Base-by-base conservation (phyloP, 2,113 vertebrate species). In the Daphoenositta chrysoptera region DNA sequence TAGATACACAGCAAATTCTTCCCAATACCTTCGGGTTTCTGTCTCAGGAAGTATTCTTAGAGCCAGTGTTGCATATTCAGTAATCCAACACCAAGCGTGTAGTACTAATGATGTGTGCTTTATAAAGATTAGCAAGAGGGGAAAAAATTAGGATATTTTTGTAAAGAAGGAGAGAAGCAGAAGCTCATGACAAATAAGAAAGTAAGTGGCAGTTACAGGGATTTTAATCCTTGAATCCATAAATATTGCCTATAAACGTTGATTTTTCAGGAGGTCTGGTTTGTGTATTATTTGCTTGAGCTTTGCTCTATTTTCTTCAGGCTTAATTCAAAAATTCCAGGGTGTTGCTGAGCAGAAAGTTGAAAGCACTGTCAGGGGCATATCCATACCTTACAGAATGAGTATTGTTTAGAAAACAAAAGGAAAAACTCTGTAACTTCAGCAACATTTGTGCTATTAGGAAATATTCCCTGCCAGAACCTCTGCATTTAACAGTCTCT, bases 291-390 rank as follows among this genome's bases (percentile, higher is more conserved):
- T 77, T 91, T 91, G 31, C 42, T 53, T 50, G 58, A 81, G 86
- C 44, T 83, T 58, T 91, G 50, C 44, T 89, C 66, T 10, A 0
- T 93, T 92, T 90, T 40, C 6, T 73, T 77, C 47, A 86, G 79
- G 76, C 48, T 93, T 94, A 94, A 93, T 81, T 90, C 2, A 57
- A 61, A 90, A 77, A 92, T 89, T 84, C 30, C 39, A 79, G 53
- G 45, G 11, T 80, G 23, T 30, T 96, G 69, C 78, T 79, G 61
- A 96, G 86, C 63, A 73, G 54, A 93, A 94, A 94, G 89, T 95
- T 82, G 75, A 87, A 93, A 81, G 45, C 44, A 35, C 20, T 44
- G 35, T 50, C 37, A 65, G 80, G 42, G 61, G 21, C 81, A 75
- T 0, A 15, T 71, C 37, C n/a, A 11, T 57, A 40, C 27, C 10